Evolutionary conservation across 2,888 invertebrate genomes (phyloP).

Genomic region (Stramonita haemastoma): DNA sequence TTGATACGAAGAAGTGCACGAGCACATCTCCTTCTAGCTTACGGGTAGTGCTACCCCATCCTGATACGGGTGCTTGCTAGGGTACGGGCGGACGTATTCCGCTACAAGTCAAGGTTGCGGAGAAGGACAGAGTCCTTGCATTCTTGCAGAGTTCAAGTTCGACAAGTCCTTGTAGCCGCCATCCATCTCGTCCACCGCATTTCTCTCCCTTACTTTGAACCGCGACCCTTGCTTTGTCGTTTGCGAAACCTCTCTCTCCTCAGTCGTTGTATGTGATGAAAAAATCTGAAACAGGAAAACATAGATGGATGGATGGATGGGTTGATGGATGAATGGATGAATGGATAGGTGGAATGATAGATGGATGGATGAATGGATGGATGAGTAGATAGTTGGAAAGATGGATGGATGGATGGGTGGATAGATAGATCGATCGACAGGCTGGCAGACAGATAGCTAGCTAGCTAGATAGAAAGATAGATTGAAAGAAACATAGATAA

Average conservation of each 20-base stretch:
- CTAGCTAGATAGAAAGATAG: background rate
- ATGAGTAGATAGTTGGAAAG: background rate
- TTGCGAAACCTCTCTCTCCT: background rate
- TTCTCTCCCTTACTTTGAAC: background rate
- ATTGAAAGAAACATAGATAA: background rate
- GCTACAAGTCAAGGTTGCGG: too few relatives aligned
- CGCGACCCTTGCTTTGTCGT: background rate
- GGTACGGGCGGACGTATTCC: too few relatives aligned
- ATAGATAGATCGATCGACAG: background rate
- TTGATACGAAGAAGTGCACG: too few relatives aligned
- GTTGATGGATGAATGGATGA: background rate
- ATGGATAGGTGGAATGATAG: too few relatives aligned
- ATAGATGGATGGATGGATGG: background rate
- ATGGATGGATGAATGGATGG: background rate
- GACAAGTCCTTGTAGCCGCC: background rate
- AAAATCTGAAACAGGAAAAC: too few relatives aligned
- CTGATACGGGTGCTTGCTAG: too few relatives aligned
- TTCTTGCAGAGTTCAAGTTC: too few relatives aligned
- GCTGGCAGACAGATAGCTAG: background rate
- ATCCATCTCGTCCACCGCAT: background rate
- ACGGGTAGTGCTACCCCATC: too few relatives aligned
- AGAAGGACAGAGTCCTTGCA: too few relatives aligned
- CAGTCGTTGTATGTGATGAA: background rate
- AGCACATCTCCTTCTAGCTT: too few relatives aligned
- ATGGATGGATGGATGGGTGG: background rate